Evolutionary conservation across 92 coral and sea anemone species (phyloP).

Genomic region (Porites divaricata): DNA sequence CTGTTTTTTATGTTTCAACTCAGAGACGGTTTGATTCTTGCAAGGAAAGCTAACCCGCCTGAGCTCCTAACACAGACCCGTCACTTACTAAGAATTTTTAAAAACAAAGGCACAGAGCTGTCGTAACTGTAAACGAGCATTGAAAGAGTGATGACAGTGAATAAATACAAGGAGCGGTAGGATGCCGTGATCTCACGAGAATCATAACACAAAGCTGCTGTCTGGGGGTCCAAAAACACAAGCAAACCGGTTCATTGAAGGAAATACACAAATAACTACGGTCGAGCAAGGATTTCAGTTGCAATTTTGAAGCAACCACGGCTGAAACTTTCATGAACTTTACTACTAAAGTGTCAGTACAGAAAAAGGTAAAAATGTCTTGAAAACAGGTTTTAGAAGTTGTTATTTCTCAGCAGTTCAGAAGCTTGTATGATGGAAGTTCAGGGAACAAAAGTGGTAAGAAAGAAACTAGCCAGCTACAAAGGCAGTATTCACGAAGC

Average conservation of each 20-base stretch:
- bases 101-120: no score
- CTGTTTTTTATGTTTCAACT: no score
- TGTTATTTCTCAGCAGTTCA: background rate
- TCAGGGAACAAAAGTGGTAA: background rate
- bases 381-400: background rate
- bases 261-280: no score
- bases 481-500: conserved; percentile 28
- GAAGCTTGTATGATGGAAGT: conserved; percentile 2
- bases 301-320: no score
- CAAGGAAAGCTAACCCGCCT: no score
- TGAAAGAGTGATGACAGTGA: background rate
- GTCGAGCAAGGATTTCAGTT: no score
- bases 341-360: background rate
- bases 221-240: conserved; percentile 9
- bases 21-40: no score
- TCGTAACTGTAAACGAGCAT: background rate
- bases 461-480: conserved; percentile 24
- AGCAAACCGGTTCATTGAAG: background rate
- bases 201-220: background rate
- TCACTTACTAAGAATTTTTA: no score
- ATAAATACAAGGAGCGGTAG: background rate
- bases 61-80: no score
- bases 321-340: no score
- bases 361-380: background rate
- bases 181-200: background rate